Percentiles rank a stretch among this genome's conserved stretches.
These are phyloP conservation scores for Lacanobia wlatinum DNA, from an alignment of 2,888 invertebrate species.

Conservation along the genomic window DNA sequence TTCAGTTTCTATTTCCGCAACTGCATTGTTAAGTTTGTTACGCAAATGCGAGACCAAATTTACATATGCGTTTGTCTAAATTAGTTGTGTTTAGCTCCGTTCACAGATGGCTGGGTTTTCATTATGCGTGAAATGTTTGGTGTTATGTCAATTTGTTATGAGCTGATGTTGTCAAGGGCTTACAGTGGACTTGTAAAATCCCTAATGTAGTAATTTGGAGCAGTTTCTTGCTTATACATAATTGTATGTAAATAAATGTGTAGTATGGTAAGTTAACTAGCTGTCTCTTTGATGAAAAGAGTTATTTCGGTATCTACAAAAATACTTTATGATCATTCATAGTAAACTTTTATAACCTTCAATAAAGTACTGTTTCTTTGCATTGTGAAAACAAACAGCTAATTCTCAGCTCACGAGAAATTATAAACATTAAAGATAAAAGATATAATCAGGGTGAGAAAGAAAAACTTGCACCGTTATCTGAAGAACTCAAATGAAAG, in stretches of 20 bases:
- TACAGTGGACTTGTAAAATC: neutral
- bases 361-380: neutral
- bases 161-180: neutral
- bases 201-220: neutral
- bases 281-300: neutral
- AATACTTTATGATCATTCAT: neutral
- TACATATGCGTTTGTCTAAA: conserved; percentile 37
- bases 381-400: neutral
- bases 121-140: conserved; percentile 33
- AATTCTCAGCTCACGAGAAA: neutral
- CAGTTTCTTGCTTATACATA: neutral
- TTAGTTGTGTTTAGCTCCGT: conserved; percentile 27
- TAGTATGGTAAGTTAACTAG: neutral
- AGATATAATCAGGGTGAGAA: conserved; percentile 43
- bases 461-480: conserved; percentile 9
- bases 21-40: conserved; percentile 47
- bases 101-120: conserved; percentile 32
- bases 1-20: conserved; percentile 32
- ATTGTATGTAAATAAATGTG: neutral
- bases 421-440: conserved; percentile 11
- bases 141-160: conserved; percentile 39
- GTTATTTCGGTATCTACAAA: neutral
- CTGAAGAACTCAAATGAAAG: conserved; percentile 1
- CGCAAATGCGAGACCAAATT: conserved; percentile 44
- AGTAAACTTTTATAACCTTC: neutral